Percentiles rank a stretch among this genome's conserved stretches.
Evolutionary conservation across 2,797 vertebrate genomes (phyloP).

Genomic region (Silurus aristotelis): DNA sequence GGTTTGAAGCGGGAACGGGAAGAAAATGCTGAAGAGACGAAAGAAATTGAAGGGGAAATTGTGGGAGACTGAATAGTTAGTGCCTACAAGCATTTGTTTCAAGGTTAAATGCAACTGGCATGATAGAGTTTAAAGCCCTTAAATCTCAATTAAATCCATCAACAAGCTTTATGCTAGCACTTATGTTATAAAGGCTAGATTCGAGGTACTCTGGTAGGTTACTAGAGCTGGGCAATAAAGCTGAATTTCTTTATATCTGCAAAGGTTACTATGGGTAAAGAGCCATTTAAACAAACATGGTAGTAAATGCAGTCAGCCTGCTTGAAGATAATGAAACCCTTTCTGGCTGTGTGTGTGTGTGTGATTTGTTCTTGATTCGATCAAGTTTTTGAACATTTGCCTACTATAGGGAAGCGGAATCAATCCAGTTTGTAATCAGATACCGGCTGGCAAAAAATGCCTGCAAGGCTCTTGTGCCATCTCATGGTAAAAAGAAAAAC

Average conservation of each 20-base stretch:
- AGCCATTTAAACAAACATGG: neutral
- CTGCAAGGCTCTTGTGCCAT: neutral
- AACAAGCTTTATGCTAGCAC: neutral
- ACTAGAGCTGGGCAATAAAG: neutral
- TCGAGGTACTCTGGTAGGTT: neutral
- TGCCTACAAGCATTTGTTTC: neutral
- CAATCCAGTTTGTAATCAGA: neutral
- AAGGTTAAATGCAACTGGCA: neutral
- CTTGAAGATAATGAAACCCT: neutral
- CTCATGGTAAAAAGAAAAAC: neutral
- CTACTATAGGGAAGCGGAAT: neutral
- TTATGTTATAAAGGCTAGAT: neutral
- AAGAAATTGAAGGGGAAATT: neutral
- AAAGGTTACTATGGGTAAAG: neutral
- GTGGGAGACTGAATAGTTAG: neutral
- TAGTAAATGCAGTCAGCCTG: neutral
- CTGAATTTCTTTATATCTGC: neutral
- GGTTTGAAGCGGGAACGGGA: neutral
- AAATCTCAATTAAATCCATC: neutral
- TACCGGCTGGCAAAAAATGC: neutral
- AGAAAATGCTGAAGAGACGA: neutral
- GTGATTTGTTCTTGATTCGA: neutral
- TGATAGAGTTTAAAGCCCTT: neutral
- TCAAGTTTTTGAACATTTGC: neutral
- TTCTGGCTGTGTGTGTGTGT: neutral